Evolutionary conservation across 2,888 invertebrate genomes (phyloP).

Genomic region (Ennomos quercinarius): DNA sequence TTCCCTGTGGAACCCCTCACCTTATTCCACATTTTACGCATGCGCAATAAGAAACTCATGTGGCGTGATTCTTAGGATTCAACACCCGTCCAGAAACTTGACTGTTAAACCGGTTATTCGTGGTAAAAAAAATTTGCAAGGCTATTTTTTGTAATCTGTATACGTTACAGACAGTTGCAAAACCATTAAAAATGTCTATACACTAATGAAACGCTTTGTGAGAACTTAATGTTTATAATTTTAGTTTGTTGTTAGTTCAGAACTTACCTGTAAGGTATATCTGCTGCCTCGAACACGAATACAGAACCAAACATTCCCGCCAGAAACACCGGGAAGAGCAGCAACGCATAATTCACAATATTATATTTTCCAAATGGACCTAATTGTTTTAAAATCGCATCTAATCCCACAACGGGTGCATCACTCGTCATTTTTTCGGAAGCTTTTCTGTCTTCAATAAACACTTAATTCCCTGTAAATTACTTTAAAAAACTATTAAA

Average conservation of each 20-base stretch:
- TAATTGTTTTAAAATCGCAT: slow-evolving; percentile 65
- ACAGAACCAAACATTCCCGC: slow-evolving; percentile 77
- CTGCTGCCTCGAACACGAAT: slow-evolving; percentile 75
- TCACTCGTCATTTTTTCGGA: slow-evolving; percentile 59
- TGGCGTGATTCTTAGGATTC: slow-evolving; percentile 39
- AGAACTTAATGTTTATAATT: background rate
- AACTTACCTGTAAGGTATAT: slow-evolving; percentile 71
- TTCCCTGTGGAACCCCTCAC: slow-evolving; percentile 38
- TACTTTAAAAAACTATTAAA: slow-evolving; percentile 15
- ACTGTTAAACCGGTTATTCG: slow-evolving; percentile 12
- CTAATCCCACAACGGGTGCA: slow-evolving; percentile 57
- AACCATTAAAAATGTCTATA: background rate
- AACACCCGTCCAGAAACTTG: background rate
- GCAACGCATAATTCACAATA: slow-evolving; percentile 71
- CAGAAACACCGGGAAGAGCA: slow-evolving; percentile 73
- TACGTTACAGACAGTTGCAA: background rate
- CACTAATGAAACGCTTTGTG: background rate
- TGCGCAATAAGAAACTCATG: slow-evolving; percentile 44
- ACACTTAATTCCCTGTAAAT: slow-evolving; percentile 33
- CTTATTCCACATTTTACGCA: slow-evolving; percentile 46
- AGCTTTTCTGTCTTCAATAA: slow-evolving; percentile 9
- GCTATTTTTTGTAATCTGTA: background rate
- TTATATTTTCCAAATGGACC: slow-evolving; percentile 77
- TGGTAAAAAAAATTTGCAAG: background rate
- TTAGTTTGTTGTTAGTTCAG: too few relatives aligned